A percentile compares a stretch with the other conserved stretches of the same genome.
Evolutionary conservation across 2,888 invertebrate species (phyloP).

Genomic region (Anoplius nigerrimus): DNA sequence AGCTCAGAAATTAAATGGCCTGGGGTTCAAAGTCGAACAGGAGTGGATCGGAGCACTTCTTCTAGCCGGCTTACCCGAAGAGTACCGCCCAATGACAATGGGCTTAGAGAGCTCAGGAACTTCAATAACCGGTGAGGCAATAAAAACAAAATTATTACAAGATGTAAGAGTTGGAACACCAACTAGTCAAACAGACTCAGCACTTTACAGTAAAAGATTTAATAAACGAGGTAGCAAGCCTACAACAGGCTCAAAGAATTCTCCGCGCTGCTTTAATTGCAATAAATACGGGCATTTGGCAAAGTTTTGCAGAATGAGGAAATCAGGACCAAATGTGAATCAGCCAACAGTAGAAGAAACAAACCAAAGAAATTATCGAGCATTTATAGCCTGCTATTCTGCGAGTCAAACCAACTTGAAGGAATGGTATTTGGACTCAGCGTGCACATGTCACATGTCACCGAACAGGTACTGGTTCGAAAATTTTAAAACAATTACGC

Average conservation of each 20-base stretch:
- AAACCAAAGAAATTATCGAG: neutral
- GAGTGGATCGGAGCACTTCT: constrained; percentile 4
- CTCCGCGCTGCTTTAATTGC: neutral
- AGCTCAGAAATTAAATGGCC: neutral
- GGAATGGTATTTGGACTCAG: constrained; percentile 22
- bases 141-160: constrained; percentile 22
- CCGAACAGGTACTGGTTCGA: constrained; percentile 7
- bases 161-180: constrained; percentile 23
- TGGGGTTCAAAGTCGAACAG: neutral
- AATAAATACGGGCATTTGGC: neutral
- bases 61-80: neutral
- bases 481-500: neutral
- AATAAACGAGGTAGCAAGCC: too few species aligned
- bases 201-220: too few species aligned
- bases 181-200: too few species aligned
- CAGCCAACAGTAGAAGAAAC: neutral
- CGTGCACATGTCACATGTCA: constrained; percentile 23
- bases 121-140: neutral
- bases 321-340: constrained; percentile 17
- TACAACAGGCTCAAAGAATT: too few species aligned
- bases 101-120: too few species aligned
- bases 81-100: constrained; percentile 8
- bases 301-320: constrained; percentile 14
- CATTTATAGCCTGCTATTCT: constrained; percentile 13
- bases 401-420: neutral